Evolutionary conservation across 2,797 vertebrate species (phyloP).

Genomic region (Acanthiza pusilla): DNA sequence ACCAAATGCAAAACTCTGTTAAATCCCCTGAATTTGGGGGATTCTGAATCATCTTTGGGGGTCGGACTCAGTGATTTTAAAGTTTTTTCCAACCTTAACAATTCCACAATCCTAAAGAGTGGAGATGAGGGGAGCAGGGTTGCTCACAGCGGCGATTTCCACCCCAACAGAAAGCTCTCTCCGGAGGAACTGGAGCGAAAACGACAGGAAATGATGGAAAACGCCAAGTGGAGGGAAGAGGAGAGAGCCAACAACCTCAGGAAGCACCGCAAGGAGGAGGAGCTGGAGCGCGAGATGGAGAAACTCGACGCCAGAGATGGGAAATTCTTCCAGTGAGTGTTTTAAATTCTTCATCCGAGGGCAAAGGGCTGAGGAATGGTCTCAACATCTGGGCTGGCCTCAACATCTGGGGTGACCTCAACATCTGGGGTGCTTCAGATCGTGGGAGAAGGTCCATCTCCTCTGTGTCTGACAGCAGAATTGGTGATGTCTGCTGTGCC

Average conservation of each 20-base stretch:
- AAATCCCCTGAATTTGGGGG: not conserved
- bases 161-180: conserved; percentile 79
- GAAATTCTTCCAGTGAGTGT: conserved; percentile 90
- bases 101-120: not conserved
- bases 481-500: not conserved
- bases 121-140: not conserved
- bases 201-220: conserved; percentile 88
- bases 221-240: conserved; percentile 86
- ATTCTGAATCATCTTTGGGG: not conserved
- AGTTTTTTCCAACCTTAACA: too few species aligned
- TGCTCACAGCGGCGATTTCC: not conserved
- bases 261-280: conserved; percentile 84
- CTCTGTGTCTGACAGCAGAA: fast-evolving
- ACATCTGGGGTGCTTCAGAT: too few species aligned
- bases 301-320: conserved; percentile 73
- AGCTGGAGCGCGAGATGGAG: conserved; percentile 79
- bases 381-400: fast-evolving
- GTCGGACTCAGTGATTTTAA: not conserved
- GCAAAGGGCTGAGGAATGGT: too few species aligned
- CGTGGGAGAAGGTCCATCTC: fast-evolving
- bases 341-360: too few species aligned
- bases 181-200: conserved; percentile 84
- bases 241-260: conserved; percentile 83
- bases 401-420: fast-evolving
- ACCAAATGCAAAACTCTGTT: not conserved